phyloP scores from a whole-genome alignment of 2,113 vertebrate genomes.

The Orthochromis indermauri region DNA sequence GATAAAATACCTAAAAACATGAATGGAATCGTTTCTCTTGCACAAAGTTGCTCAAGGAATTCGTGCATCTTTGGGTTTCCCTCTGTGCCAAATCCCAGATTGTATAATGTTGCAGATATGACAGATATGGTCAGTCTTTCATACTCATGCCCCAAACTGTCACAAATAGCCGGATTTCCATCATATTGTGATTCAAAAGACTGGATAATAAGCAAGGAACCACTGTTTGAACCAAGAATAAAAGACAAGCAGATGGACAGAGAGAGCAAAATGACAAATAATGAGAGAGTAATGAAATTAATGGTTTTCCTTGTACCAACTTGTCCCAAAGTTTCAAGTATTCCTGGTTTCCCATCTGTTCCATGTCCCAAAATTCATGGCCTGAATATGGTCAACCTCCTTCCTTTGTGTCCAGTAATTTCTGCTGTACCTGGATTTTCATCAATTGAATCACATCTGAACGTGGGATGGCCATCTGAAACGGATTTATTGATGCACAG shows the following conservation, averaged over 20 bases:
- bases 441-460: background rate
- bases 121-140: conserved; percentile 25
- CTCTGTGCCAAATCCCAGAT: conserved; percentile 2
- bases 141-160: background rate
- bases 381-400: conserved; percentile 9
- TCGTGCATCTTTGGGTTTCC: conserved; percentile 29
- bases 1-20: background rate
- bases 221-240: background rate
- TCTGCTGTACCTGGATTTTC: conserved; percentile 44
- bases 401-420: conserved; percentile 26
- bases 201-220: conserved; percentile 10
- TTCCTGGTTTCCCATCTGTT: conserved; percentile 54
- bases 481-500: background rate
- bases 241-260: background rate
- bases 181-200: background rate
- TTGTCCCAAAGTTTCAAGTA: conserved; percentile 37
- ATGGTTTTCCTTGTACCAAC: conserved; percentile 33
- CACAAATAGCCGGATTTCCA: conserved; percentile 34
- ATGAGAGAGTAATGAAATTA: background rate
- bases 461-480: background rate
- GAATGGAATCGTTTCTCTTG: conserved; percentile 15
- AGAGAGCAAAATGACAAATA: background rate
- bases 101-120: background rate
- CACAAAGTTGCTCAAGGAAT: conserved; percentile 23
- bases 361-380: background rate